Evolutionary conservation across 2,113 vertebrate species (phyloP).

Genomic region (Dendrocopos noguchii): DNA sequence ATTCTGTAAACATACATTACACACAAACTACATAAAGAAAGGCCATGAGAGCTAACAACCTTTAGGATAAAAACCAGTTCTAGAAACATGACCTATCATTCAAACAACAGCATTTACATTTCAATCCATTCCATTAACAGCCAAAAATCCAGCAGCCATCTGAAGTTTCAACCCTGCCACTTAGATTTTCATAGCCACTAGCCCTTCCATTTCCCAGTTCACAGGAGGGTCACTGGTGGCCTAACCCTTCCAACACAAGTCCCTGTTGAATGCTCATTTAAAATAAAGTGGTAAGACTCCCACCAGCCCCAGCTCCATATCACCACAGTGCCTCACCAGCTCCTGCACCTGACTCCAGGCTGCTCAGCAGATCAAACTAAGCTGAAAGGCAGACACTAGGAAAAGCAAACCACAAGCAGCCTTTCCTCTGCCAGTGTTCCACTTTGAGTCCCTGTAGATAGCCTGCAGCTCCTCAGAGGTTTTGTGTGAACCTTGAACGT

Average conservation of each 20-base stretch:
- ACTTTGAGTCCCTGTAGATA: not conserved
- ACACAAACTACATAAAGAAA: not conserved
- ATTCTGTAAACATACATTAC: not conserved
- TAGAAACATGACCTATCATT: not conserved
- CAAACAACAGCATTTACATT: not conserved
- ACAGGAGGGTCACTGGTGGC: not conserved
- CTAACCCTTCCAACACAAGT: not conserved
- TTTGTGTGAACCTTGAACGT: not conserved
- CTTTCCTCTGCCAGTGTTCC: not conserved
- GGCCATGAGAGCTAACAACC: fast-evolving
- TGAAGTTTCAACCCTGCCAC: not conserved
- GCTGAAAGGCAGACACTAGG: not conserved
- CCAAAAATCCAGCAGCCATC: not conserved
- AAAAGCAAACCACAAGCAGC: not conserved
- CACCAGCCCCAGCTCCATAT: not conserved
- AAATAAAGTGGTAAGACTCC: not conserved
- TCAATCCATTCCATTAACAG: not conserved
- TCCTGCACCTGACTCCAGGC: not conserved
- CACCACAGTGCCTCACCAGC: not conserved
- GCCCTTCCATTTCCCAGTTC: not conserved
- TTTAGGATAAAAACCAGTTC: not conserved
- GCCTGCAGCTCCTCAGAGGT: not conserved
- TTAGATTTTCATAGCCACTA: not conserved
- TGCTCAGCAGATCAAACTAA: not conserved
- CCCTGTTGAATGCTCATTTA: not conserved